These are phyloP conservation scores for Phalacrocorax aristotelis DNA, from an alignment of 2,113 vertebrate genomes.

Conservation along the genomic window DNA sequence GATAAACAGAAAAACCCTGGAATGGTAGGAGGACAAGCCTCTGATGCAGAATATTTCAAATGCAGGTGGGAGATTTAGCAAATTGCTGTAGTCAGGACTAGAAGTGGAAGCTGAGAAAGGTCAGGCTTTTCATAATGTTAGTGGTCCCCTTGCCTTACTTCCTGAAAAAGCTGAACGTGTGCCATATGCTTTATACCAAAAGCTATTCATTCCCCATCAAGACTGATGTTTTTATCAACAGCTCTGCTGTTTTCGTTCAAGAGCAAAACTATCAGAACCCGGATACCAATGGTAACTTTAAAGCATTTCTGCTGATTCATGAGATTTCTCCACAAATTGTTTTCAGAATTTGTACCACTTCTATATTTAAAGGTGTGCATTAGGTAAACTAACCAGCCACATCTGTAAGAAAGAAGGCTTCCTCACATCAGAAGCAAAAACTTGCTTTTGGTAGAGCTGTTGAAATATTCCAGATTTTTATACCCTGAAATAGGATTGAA, in stretches of 20 bases:
- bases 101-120: not conserved
- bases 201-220: not conserved
- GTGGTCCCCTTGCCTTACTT: not conserved
- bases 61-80: not conserved
- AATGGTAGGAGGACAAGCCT: not conserved
- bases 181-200: not conserved
- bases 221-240: not conserved
- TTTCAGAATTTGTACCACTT: not conserved
- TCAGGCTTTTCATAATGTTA: not conserved
- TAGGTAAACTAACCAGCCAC: not conserved
- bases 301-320: not conserved
- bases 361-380: not conserved
- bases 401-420: not conserved
- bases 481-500: not conserved
- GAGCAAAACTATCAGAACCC: not conserved
- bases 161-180: not conserved
- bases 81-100: not conserved
- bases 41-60: not conserved
- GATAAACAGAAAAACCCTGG: not conserved
- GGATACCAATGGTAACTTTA: not conserved
- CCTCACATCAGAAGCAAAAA: not conserved
- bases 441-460: not conserved
- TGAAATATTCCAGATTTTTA: not conserved
- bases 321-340: not conserved
- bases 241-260: not conserved